Conservation (phyloP, 2,113 vertebrate species). For the Pampusana beccarii region DNA sequence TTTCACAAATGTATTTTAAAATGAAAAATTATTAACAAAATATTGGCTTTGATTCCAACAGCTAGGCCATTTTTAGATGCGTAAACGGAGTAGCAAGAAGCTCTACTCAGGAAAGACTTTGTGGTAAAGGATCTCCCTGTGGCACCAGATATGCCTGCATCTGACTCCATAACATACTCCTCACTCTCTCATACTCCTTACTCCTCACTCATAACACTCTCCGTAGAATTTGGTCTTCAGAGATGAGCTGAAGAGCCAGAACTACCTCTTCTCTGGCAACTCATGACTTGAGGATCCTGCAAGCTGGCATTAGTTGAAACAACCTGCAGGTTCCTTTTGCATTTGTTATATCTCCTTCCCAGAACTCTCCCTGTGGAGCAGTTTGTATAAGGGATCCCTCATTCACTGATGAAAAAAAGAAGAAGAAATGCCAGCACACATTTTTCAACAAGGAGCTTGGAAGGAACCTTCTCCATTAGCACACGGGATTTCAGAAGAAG, state of each 20-base stretch:
- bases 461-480: background rate
- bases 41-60: background rate
- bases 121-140: background rate
- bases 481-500: background rate
- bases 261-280: background rate
- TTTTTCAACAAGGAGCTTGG: background rate
- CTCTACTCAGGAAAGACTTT: background rate
- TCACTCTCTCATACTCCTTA: too few relatives aligned
- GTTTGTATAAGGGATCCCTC: background rate
- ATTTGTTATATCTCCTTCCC: background rate
- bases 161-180: background rate
- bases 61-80: background rate
- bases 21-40: background rate
- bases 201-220: too few relatives aligned
- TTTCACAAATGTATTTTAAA: background rate
- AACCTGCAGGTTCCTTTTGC: background rate
- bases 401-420: background rate
- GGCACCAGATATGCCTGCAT: background rate
- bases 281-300: background rate
- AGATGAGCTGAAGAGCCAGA: background rate
- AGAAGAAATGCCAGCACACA: fast-evolving
- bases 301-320: background rate
- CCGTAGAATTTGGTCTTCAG: background rate
- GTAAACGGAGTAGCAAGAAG: background rate
- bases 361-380: background rate